Evolutionary conservation across 2,113 vertebrate genomes (phyloP).

Genomic region (Dasyurus viverrinus): DNA sequence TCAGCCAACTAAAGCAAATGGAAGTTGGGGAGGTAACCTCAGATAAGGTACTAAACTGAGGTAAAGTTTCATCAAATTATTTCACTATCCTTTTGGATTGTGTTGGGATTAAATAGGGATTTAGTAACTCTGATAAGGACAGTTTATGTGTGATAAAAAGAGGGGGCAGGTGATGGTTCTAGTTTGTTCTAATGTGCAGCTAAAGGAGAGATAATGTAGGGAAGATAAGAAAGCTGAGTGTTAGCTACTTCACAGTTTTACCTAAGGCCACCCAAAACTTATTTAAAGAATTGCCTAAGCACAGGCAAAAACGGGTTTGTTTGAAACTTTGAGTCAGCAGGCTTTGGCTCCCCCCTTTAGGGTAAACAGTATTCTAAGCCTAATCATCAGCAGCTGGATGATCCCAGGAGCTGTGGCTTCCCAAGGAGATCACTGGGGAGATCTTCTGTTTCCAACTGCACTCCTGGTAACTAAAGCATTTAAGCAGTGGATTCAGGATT

Average conservation of each 20-base stretch:
- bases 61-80: background rate
- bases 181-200: background rate
- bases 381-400: background rate
- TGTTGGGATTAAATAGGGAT: background rate
- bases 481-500: background rate
- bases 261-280: background rate
- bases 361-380: background rate
- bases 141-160: background rate
- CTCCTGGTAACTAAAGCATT: background rate
- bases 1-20: background rate
- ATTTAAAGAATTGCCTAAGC: background rate
- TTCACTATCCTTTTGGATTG: background rate
- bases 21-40: background rate
- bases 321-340: background rate
- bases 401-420: background rate
- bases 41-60: background rate
- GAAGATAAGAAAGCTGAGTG: background rate
- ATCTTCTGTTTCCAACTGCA: background rate
- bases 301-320: background rate
- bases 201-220: background rate
- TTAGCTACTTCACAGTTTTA: background rate
- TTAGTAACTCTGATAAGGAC: background rate
- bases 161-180: background rate
- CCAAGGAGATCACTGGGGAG: background rate
- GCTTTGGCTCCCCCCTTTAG: background rate